These are phyloP conservation scores for Archegozetes longisetosus DNA, from an alignment of 1,140 invertebrate genomes.

Conservation along the genomic window DNA sequence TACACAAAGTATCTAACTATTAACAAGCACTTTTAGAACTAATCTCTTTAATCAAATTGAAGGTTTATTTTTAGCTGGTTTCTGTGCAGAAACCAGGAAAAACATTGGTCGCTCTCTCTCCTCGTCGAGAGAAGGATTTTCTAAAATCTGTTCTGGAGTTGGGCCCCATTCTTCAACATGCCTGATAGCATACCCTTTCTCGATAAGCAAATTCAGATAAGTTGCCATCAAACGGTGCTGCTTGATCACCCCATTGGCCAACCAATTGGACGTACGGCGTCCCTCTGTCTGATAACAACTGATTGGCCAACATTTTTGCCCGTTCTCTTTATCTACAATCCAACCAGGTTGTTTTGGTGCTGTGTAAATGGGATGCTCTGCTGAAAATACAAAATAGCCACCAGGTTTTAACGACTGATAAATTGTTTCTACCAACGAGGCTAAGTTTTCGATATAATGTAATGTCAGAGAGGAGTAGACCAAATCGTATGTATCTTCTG, in stretches of 20 bases:
- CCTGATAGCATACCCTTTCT: too few species aligned
- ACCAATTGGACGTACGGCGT: background rate
- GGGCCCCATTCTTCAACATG: too few species aligned
- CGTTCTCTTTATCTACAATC: background rate
- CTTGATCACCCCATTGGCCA: background rate
- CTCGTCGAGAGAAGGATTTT: too few species aligned
- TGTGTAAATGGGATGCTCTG: background rate
- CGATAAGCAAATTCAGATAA: background rate
- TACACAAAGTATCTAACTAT: too few species aligned
- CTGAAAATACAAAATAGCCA: background rate
- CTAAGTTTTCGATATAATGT: background rate
- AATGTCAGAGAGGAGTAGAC: background rate
- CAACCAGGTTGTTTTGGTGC: background rate
- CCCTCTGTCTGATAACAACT: background rate
- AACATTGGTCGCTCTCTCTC: too few species aligned
- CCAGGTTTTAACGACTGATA: background rate
- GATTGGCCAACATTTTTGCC: background rate
- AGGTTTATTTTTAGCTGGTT: too few species aligned
- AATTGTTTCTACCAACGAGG: background rate
- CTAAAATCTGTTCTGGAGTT: too few species aligned
- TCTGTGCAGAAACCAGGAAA: too few species aligned
- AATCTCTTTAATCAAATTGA: too few species aligned
- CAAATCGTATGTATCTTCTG: background rate
- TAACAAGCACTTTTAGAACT: too few species aligned
- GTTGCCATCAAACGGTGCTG: background rate